Base-by-base conservation (phyloP, 2,113 vertebrate species). In the Tragelaphus scriptus region DNA sequence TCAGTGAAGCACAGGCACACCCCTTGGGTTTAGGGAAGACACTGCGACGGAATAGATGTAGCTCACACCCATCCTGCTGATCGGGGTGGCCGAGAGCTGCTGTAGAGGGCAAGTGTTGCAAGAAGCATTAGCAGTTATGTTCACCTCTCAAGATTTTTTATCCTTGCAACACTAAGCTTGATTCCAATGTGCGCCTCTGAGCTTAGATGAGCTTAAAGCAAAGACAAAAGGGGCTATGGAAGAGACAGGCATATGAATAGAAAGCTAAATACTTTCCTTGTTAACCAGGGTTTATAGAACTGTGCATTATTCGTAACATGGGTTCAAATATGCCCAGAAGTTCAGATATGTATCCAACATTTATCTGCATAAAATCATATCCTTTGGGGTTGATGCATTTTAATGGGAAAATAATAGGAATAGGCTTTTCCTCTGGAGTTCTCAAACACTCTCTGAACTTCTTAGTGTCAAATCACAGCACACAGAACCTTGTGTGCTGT, bases 1-100 rank as follows among this genome's bases (percentile, higher is more conserved):
- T 80, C 94, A 91, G 91, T 97, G 98, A 98, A 97, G 49, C 82
- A 75, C 59, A 97, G 47, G 84, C 96, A 94, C 86, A 86, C 95
- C 80, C 51, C 97, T 82, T 97, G 79, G 53, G 49, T 95, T 93
- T 14, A 58, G 91, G 93, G 95, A 81, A 97, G 71, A 10, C 61
- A 7, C 5, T 5, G 86, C 19, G 85, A 95, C 68, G 84, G 4
- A 97, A 82, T 98, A 98, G 97, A 97, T 98, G 92, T 51, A n/a
- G 0, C 59, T 97, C 96, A 90, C 6, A 59, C 36, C 5, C 87
- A 44, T 56, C 11, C 7, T 58, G 21, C 51, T 95, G 96, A 85
- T 61, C 80, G 55, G 92, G 47, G 93, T 92, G 97, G 96, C 95
- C 94, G 28, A 77, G 21, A 32, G 68, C 81, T 94, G 7, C 30